Evolutionary conservation across 2,888 invertebrate genomes (phyloP).

Genomic region (Neria commutata): DNA sequence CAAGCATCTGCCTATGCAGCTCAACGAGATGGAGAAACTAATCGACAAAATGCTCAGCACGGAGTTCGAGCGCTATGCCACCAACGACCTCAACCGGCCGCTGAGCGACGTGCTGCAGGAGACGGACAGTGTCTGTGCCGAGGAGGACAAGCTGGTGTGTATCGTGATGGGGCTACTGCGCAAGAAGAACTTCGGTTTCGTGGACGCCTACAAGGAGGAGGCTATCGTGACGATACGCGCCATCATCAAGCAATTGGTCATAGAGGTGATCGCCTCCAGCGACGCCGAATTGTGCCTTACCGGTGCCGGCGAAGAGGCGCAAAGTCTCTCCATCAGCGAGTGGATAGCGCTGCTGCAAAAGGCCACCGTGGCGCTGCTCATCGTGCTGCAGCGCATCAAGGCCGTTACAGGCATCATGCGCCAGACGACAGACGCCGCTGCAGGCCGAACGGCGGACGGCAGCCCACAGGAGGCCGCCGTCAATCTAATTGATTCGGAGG

Average conservation of each 20-base stretch:
- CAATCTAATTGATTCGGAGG: conserved; percentile 69
- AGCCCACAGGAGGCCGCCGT: conserved; percentile 51
- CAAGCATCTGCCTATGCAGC: conserved; percentile 92
- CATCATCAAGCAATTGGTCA: conserved; percentile 85
- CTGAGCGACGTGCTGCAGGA: conserved; percentile 58
- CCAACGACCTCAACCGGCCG: conserved; percentile 89
- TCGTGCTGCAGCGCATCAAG: conserved; percentile 76
- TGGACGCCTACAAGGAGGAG: conserved; percentile 86
- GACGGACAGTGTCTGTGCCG: conserved; percentile 61
- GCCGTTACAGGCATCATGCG: conserved; percentile 77
- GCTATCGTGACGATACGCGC: conserved; percentile 87
- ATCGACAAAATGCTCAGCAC: conserved; percentile 97
- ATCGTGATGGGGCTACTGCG: conserved; percentile 90
- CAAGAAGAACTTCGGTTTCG: conserved; percentile 85
- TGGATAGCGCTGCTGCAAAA: conserved; percentile 73
- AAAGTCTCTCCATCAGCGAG: conserved; percentile 70
- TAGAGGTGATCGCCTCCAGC: conserved; percentile 72
- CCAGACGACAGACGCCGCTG: conserved; percentile 73
- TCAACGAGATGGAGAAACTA: conserved; percentile 92
- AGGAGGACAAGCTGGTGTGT: conserved; percentile 82
- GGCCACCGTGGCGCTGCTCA: conserved; percentile 70
- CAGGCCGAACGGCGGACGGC: conserved; percentile 63
- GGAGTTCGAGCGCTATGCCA: conserved; percentile 91
- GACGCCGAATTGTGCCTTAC: conserved; percentile 66
- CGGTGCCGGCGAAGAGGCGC: conserved; percentile 62